Evolutionary conservation across 2,113 vertebrate genomes (phyloP).

Genomic region (Rattus norvegicus): GRCr8 NC_086024.1:102108001-102108500

Average conservation of each 20-base stretch:
- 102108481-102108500: constrained; percentile 13
- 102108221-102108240: background rate
- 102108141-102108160: background rate
- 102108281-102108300: constrained; percentile 51
- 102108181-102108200: background rate
- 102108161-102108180: background rate
- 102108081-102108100: background rate
- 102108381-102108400: constrained; percentile 16
- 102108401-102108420: background rate
- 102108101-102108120: constrained; percentile 6
- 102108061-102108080: background rate
- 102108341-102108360: background rate
- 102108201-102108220: background rate
- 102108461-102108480: background rate
- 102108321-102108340: background rate
- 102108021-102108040: background rate
- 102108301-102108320: background rate
- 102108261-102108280: background rate
- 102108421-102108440: background rate
- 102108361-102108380: background rate
- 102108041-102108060: constrained; percentile 24
- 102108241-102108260: background rate
- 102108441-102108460: background rate
- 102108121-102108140: background rate
- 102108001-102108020: background rate